Evolutionary conservation across 2,797 vertebrate genomes (phyloP).

Genomic region (Periophthalmus magnuspinnatus): DNA sequence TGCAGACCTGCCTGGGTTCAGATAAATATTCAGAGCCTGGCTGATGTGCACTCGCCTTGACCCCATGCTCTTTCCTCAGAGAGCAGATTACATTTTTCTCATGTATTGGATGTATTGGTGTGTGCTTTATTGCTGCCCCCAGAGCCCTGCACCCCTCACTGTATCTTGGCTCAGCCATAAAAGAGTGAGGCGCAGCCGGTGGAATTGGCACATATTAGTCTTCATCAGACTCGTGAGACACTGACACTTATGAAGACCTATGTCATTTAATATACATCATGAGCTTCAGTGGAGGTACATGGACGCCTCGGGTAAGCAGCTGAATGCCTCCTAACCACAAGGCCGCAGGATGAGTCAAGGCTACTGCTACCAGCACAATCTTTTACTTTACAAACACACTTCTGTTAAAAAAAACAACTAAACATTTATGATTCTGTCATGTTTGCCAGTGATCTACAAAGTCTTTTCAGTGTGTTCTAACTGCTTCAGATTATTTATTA

Average conservation of each 20-base stretch:
- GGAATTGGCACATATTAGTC: slow-evolving; percentile 64
- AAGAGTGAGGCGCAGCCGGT: slow-evolving; percentile 52
- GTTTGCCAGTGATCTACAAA: background rate
- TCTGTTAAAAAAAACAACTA: too few relatives aligned
- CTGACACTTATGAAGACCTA: slow-evolving; percentile 81
- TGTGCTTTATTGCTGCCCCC: slow-evolving; percentile 32
- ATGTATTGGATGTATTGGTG: slow-evolving; percentile 49
- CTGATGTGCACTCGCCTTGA: slow-evolving; percentile 53
- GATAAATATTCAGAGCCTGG: slow-evolving; percentile 34
- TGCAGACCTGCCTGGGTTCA: slow-evolving; percentile 15
- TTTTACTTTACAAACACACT: slow-evolving; percentile 5
- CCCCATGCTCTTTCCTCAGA: slow-evolving; percentile 40
- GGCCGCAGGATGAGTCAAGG: slow-evolving; percentile 50
- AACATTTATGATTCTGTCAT: background rate
- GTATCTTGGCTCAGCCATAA: slow-evolving; percentile 57
- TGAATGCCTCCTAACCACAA: slow-evolving; percentile 47
- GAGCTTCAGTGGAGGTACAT: slow-evolving; percentile 45
- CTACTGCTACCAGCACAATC: slow-evolving; percentile 18
- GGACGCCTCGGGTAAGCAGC: slow-evolving; percentile 44
- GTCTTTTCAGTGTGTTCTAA: too few relatives aligned
- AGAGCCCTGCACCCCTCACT: slow-evolving; percentile 43
- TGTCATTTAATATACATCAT: slow-evolving; percentile 76
- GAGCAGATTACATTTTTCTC: slow-evolving; percentile 33
- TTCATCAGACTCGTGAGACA: slow-evolving; percentile 68
- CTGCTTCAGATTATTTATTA: background rate